Conservation (phyloP, 2,888 invertebrate genomes). For the Dryomyza anilis region DNA sequence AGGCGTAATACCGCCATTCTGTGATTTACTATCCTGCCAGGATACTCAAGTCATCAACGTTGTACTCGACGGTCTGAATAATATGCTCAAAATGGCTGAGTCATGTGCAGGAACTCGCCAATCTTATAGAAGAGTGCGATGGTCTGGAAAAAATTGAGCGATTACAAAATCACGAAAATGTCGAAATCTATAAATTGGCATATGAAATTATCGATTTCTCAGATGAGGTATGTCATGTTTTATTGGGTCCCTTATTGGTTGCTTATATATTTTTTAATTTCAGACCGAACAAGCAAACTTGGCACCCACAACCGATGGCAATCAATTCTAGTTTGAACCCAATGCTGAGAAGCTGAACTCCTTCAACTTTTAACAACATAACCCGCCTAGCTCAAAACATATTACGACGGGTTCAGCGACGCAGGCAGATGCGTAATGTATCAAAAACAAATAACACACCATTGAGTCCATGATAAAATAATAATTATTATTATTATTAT, state of each 20-base stretch:
- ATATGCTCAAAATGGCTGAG: conserved; percentile 98
- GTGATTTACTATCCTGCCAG: conserved; percentile 90
- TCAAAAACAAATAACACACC: conserved; percentile 31
- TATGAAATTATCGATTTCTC: conserved; percentile 99
- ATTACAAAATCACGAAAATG: conserved; percentile 96
- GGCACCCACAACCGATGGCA: conserved; percentile 76
- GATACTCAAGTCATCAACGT: conserved; percentile 90
- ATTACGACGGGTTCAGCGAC: background rate
- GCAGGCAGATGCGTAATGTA: conserved; percentile 20
- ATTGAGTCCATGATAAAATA: conserved; percentile 40
- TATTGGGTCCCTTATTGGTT: background rate
- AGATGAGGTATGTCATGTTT: conserved; percentile 73
- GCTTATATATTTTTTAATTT: conserved; percentile 2
- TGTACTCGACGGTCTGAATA: conserved; percentile 94
- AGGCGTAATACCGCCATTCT: conserved; percentile 95
- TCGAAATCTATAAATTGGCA: conserved; percentile 98
- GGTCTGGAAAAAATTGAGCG: conserved; percentile 97
- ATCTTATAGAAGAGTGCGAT: conserved; percentile 96
- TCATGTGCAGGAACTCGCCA: conserved; percentile 78
- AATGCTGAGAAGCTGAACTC: conserved; percentile 64
- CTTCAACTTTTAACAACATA: conserved; percentile 55
- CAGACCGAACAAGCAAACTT: conserved; percentile 62
- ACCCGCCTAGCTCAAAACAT: conserved; percentile 19
- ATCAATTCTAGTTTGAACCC: conserved; percentile 86
- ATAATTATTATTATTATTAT: conserved; percentile 40